These are phyloP conservation scores for Lepus europaeus DNA, from an alignment of 2,113 vertebrate species.

Conservation along the genomic window DNA sequence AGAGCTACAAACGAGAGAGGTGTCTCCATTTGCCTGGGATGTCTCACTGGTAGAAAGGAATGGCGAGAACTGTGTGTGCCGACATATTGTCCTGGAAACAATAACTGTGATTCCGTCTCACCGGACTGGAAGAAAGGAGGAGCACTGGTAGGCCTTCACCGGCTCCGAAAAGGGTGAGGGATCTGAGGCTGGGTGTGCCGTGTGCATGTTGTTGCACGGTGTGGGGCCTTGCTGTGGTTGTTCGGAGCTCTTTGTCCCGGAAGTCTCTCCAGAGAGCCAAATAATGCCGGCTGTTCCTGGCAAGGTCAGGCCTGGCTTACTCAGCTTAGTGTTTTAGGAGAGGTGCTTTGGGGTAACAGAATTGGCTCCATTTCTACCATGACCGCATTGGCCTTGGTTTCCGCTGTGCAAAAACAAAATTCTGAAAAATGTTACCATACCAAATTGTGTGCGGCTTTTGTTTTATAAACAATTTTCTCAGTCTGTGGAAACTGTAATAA, in stretches of 20 bases:
- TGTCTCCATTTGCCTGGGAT: not conserved
- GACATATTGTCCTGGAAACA: not conserved
- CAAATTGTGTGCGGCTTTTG: conserved; percentile 75
- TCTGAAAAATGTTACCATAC: conserved; percentile 65
- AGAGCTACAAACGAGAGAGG: conserved; percentile 20
- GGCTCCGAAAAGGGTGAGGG: not conserved
- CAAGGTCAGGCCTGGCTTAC: conserved; percentile 27
- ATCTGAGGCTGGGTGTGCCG: not conserved
- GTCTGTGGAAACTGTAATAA: conserved; percentile 69
- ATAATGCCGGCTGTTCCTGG: conserved; percentile 63
- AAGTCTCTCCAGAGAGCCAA: conserved; percentile 60
- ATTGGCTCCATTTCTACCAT: conserved; percentile 75
- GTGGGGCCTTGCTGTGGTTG: conserved; percentile 10
- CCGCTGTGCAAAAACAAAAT: conserved; percentile 74
- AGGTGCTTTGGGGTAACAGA: conserved; percentile 79
- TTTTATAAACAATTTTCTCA: conserved; percentile 74
- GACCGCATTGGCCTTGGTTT: conserved; percentile 75
- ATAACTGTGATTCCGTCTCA: no score
- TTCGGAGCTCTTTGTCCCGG: conserved; percentile 36
- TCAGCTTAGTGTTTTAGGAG: conserved; percentile 64
- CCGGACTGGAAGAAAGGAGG: not conserved
- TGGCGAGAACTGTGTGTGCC: not conserved
- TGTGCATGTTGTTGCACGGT: accelerated
- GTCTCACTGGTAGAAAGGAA: not conserved
- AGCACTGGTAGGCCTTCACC: not conserved